Evolutionary conservation across 2,797 vertebrate species (phyloP).

Genomic region (Manis crassicaudata): DNA sequence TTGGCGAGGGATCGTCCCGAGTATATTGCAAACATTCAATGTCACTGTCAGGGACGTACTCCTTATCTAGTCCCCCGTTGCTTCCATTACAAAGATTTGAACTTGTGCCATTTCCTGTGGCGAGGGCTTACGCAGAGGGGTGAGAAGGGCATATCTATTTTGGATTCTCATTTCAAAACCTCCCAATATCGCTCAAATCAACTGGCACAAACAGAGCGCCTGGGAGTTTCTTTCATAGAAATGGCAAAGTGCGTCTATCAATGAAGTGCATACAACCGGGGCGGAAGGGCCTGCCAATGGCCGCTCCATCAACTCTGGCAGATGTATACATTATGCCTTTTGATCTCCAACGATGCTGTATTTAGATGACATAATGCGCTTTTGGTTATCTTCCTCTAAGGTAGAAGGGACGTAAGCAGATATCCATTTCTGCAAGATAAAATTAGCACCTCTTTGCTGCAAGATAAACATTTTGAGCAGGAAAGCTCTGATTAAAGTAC

Average conservation of each 20-base stretch:
- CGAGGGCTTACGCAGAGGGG: constrained; percentile 81
- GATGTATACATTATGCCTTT: constrained; percentile 87
- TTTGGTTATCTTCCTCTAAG: constrained; percentile 86
- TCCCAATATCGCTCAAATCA: constrained; percentile 82
- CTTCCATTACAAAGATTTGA: constrained; percentile 86
- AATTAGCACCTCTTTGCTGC: constrained; percentile 87
- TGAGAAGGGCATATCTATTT: constrained; percentile 87
- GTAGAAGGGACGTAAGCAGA: constrained; percentile 82
- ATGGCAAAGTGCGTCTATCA: constrained; percentile 84
- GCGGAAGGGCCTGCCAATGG: constrained; percentile 86
- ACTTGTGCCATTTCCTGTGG: constrained; percentile 88
- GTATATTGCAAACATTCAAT: constrained; percentile 86
- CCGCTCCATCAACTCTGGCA: constrained; percentile 88
- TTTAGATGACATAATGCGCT: constrained; percentile 85
- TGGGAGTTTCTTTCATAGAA: constrained; percentile 80
- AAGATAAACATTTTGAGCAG: constrained; percentile 84
- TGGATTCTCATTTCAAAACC: constrained; percentile 84
- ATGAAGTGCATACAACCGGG: constrained; percentile 80
- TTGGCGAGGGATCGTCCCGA: constrained; percentile 84
- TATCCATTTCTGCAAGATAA: constrained; percentile 87
- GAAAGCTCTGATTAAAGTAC: constrained; percentile 86
- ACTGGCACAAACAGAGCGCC: constrained; percentile 84
- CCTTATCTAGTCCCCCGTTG: constrained; percentile 85
- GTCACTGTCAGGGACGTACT: constrained; percentile 80
- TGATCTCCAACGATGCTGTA: constrained; percentile 88